These are phyloP conservation scores for Zingel zingel DNA, from an alignment of 2,113 vertebrate species.

Conservation along the genomic window DNA sequence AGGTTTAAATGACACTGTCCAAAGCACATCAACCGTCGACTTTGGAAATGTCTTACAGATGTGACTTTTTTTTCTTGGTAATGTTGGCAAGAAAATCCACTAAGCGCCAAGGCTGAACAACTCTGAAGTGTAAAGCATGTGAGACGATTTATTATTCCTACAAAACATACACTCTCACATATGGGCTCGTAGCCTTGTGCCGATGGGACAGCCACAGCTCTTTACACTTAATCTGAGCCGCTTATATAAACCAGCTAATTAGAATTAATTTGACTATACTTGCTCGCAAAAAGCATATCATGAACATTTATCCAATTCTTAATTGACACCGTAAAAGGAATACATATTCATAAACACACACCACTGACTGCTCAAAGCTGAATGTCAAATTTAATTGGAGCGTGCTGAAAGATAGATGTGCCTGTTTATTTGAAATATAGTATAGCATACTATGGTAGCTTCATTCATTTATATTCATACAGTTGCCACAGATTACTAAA, in stretches of 20 bases:
- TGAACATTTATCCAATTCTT: slow-evolving; percentile 76
- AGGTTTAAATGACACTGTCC: slow-evolving; percentile 80
- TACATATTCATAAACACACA: slow-evolving; percentile 78
- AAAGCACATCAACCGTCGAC: slow-evolving; percentile 71
- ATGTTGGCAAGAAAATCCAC: slow-evolving; percentile 66
- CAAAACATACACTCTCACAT: slow-evolving; percentile 64
- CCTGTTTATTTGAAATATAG: slow-evolving; percentile 60
- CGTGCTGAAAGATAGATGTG: slow-evolving; percentile 70
- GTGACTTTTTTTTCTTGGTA: slow-evolving; percentile 44
- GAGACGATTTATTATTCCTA: slow-evolving; percentile 78
- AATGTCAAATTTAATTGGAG: slow-evolving; percentile 81
- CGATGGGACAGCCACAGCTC: slow-evolving; percentile 60
- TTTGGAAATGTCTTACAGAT: slow-evolving; percentile 83
- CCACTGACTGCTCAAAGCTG: slow-evolving; percentile 56
- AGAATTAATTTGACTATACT: slow-evolving; percentile 73
- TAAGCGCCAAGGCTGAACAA: slow-evolving; percentile 62
- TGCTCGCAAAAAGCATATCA: slow-evolving; percentile 74
- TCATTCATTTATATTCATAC: slow-evolving; percentile 70
- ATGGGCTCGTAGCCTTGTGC: slow-evolving; percentile 59
- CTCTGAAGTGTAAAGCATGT: slow-evolving; percentile 74
- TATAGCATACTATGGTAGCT: slow-evolving; percentile 40
- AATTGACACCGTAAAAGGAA: slow-evolving; percentile 78
- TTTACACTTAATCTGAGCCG: slow-evolving; percentile 67
- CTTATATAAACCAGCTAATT: slow-evolving; percentile 79
- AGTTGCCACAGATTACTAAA: slow-evolving; percentile 45